A percentile compares a stretch with the other conserved stretches of the same genome.
phyloP scores from a whole-genome alignment of 2,113 vertebrate genomes.

The Leucopsar rothschildi region DNA sequence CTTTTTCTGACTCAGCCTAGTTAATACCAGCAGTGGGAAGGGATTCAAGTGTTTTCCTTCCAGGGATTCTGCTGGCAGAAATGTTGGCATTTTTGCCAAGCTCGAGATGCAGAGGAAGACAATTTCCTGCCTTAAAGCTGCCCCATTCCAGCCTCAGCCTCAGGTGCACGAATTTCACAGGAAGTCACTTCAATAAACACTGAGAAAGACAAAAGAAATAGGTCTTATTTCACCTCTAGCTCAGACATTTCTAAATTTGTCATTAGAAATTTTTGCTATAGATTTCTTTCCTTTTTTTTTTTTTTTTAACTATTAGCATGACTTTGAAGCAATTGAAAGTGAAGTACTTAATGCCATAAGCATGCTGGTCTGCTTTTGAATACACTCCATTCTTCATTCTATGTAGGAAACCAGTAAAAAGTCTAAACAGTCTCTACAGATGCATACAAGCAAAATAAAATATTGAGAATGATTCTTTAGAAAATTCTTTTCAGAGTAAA shows the following conservation, averaged over 20 bases:
- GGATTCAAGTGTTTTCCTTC: not conserved
- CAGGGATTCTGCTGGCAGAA: not conserved
- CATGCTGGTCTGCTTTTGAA: not conserved
- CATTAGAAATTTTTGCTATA: not conserved
- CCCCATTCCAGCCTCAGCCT: not conserved
- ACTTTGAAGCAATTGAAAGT: not conserved
- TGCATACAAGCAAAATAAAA: not conserved
- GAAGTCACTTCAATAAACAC: not conserved
- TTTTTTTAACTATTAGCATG: not conserved
- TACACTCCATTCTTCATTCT: not conserved
- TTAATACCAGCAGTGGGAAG: not conserved
- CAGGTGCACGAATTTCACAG: not conserved
- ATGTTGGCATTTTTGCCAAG: not conserved
- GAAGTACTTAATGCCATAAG: not conserved
- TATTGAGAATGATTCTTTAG: not conserved
- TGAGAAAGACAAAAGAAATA: not conserved
- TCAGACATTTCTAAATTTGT: not conserved
- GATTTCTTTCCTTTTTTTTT: not conserved
- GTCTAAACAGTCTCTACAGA: not conserved
- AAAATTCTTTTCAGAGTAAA: not conserved
- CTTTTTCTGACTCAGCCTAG: slow-evolving; percentile 6
- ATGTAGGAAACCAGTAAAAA: not conserved
- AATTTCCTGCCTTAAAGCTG: not conserved
- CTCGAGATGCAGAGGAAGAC: not conserved
- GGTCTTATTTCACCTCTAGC: not conserved